Conservation (phyloP, 2,888 invertebrate genomes). For the Eupithecia tripunctaria region DNA sequence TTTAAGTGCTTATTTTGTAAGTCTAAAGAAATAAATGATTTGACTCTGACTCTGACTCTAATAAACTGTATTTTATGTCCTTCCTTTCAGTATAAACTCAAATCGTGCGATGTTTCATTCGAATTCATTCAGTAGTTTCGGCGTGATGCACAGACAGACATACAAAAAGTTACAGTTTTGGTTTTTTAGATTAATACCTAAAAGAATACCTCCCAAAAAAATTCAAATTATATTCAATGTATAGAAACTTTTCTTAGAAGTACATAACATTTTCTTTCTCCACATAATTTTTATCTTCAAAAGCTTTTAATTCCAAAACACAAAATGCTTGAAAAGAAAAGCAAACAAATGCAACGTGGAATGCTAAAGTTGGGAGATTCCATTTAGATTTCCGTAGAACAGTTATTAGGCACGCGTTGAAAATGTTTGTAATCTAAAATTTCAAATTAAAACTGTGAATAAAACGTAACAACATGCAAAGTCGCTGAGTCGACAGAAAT, state of each 20-base stretch:
- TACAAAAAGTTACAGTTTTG: too few species aligned
- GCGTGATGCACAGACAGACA: too few species aligned
- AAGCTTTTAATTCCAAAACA: background rate
- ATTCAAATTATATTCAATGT: too few species aligned
- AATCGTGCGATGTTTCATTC: too few species aligned
- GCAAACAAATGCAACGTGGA: background rate
- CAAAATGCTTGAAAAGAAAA: background rate
- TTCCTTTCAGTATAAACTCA: too few species aligned
- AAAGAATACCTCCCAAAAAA: too few species aligned
- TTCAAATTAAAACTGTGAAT: conserved; percentile 51
- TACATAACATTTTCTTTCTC: background rate
- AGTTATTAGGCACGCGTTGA: conserved; percentile 5
- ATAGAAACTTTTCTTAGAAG: background rate
- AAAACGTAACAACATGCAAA: conserved; percentile 29
- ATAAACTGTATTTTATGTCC: too few species aligned
- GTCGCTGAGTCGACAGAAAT: background rate
- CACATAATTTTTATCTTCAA: background rate
- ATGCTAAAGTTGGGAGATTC: conserved; percentile 1
- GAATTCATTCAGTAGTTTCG: too few species aligned
- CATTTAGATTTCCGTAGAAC: conserved; percentile 4
- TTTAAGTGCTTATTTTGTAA: too few species aligned
- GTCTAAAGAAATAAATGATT: too few species aligned
- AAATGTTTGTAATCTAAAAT: conserved; percentile 3
- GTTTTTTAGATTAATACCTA: too few species aligned
- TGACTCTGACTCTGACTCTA: too few species aligned